phyloP scores from a whole-genome alignment of 2,888 invertebrate genomes.

The Scaptomyza polygonia region DNA sequence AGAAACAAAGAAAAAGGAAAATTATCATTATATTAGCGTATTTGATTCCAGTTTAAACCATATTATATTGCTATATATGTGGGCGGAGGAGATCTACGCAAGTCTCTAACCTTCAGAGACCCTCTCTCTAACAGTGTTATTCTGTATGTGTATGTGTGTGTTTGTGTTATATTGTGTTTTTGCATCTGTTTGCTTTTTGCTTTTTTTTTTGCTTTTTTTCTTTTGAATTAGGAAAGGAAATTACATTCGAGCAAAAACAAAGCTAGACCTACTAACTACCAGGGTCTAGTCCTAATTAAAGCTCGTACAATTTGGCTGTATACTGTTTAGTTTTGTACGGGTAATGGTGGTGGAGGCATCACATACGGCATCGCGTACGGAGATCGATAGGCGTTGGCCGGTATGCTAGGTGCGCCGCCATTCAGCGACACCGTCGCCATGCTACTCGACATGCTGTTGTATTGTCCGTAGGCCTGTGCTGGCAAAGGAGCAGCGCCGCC shows the following conservation, averaged over 20 bases:
- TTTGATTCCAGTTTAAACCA: constrained; percentile 76
- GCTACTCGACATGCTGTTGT: constrained; percentile 66
- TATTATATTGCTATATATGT: constrained; percentile 73
- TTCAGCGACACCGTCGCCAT: constrained; percentile 66
- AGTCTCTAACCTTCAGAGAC: constrained; percentile 39
- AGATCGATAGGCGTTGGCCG: constrained; percentile 64
- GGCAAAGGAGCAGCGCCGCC: constrained; percentile 42
- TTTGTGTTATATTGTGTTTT: constrained; percentile 15
- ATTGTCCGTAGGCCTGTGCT: constrained; percentile 62
- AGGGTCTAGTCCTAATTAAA: constrained; percentile 43
- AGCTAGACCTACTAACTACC: constrained; percentile 49
- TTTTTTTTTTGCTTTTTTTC: constrained; percentile 5
- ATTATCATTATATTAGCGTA: constrained; percentile 64
- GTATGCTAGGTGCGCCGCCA: constrained; percentile 55
- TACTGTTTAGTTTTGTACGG: constrained; percentile 82
- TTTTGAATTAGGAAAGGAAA: constrained; percentile 55
- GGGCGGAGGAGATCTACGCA: constrained; percentile 76
- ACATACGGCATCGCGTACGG: constrained; percentile 82
- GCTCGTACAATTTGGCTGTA: constrained; percentile 59
- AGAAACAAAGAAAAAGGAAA: constrained; percentile 12
- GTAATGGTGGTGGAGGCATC: constrained; percentile 83
- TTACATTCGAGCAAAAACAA: constrained; percentile 58
- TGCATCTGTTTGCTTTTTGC: constrained; percentile 26
- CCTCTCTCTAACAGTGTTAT: constrained; percentile 26
- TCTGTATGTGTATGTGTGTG: constrained; percentile 15